Conservation (phyloP, 2,113 vertebrate species). For the Mystacornis crossleyi region DNA sequence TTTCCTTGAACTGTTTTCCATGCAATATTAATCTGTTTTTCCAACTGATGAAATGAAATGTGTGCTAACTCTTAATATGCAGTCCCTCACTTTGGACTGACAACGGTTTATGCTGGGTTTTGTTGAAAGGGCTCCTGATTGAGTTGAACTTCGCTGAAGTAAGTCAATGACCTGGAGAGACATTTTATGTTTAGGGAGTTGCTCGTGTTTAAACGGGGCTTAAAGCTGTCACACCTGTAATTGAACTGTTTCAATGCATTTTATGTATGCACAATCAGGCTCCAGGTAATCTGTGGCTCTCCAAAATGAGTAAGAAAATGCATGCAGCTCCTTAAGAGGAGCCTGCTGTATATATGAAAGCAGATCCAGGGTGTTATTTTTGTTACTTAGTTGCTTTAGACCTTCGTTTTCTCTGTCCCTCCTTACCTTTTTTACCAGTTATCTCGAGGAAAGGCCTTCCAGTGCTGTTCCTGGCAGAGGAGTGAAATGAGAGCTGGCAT, state of each 20-base stretch:
- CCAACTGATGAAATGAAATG: not conserved
- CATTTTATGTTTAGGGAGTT: not conserved
- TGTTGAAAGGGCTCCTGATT: not conserved
- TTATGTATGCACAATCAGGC: not conserved
- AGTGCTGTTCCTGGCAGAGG: not conserved
- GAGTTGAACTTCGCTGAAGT: not conserved
- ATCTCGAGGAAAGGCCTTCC: not conserved
- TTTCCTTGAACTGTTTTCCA: not conserved
- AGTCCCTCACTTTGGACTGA: not conserved
- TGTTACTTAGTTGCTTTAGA: not conserved
- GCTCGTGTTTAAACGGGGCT: not conserved
- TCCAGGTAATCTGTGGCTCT: not conserved
- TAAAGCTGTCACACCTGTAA: not conserved
- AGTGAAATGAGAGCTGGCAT: fast-evolving
- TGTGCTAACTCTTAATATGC: not conserved
- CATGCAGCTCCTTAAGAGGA: not conserved
- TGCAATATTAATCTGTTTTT: not conserved
- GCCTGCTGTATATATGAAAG: not conserved
- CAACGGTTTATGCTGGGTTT: not conserved
- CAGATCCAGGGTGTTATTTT: not conserved
- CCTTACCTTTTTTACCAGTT: not conserved
- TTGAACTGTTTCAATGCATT: not conserved
- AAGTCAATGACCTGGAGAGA: not conserved
- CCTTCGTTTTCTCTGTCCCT: not conserved
- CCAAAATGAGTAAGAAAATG: not conserved